Percentiles rank a stretch among this genome's conserved stretches.
phyloP scores from a whole-genome alignment of 2,113 vertebrate genomes.

The Rallus limicola region DNA sequence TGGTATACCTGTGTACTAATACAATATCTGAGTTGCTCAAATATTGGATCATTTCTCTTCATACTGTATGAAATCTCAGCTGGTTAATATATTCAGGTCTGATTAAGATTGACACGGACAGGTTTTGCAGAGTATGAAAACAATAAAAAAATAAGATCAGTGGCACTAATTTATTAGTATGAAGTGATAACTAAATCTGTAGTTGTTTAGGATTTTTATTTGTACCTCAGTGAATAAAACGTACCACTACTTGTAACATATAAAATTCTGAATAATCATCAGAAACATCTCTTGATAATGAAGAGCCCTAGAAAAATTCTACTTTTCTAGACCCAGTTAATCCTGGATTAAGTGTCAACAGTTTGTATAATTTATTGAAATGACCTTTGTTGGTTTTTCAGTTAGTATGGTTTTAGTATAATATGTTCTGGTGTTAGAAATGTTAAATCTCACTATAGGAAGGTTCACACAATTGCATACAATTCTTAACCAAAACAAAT shows the following conservation, averaged over 20 bases:
- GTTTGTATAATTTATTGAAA: constrained; percentile 58
- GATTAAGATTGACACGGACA: background rate
- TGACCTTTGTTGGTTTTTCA: constrained; percentile 66
- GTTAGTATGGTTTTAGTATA: constrained; percentile 66
- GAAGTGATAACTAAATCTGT: background rate
- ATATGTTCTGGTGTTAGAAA: constrained; percentile 43
- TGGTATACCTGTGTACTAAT: background rate
- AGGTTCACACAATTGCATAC: constrained; percentile 65
- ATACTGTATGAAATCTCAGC: background rate
- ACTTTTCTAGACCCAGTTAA: background rate
- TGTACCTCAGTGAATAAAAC: background rate
- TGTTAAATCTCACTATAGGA: constrained; percentile 21
- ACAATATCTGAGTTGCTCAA: background rate
- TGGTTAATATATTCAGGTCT: background rate
- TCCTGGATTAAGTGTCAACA: constrained; percentile 16
- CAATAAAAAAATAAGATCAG: background rate
- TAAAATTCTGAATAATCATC: background rate
- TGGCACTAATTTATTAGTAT: background rate
- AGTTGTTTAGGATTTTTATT: background rate
- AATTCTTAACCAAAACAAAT: constrained; percentile 70
- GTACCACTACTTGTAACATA: background rate
- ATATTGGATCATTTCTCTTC: background rate
- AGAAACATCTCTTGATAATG: background rate
- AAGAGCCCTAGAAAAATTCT: background rate
- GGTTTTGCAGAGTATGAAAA: background rate